Evolutionary conservation across 2,113 vertebrate genomes (phyloP).

Genomic region (Alouatta palliata): DNA sequence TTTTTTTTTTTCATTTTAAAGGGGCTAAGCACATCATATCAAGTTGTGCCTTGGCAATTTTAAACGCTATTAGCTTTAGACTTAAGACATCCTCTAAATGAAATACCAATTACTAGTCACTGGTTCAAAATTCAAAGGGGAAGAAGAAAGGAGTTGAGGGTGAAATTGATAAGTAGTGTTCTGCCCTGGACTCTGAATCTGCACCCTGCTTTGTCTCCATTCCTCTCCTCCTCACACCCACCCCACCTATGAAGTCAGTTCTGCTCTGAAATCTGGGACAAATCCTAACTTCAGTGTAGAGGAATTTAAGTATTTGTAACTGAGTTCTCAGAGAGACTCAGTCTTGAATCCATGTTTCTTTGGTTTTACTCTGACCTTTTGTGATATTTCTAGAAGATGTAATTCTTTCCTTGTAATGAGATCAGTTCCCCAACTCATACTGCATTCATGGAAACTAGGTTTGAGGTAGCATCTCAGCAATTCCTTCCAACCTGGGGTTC

Average conservation of each 20-base stretch:
- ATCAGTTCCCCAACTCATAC: neutral
- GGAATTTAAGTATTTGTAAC: neutral
- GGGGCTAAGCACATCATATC: neutral
- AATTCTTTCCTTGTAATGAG: neutral
- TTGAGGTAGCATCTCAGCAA: neutral
- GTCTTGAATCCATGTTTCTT: neutral
- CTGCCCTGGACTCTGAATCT: neutral
- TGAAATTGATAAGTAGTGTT: neutral
- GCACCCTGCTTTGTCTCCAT: rapidly evolving
- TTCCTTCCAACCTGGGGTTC: rapidly evolving
- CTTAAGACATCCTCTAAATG: neutral
- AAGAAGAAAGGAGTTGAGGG: neutral
- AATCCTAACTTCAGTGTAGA: neutral
- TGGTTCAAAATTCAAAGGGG: neutral
- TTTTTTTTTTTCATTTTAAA: neutral
- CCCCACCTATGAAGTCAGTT: rapidly evolving
- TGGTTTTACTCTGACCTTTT: neutral
- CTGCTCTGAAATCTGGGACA: neutral
- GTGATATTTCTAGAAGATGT: neutral
- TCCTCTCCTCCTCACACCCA: neutral
- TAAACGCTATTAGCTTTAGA: neutral
- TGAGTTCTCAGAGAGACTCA: neutral
- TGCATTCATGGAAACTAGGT: neutral
- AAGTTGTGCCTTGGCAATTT: neutral
- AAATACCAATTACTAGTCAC: neutral